phyloP scores from a whole-genome alignment of 2,797 vertebrate species.

The Pseudomugil tenellus region DNA sequence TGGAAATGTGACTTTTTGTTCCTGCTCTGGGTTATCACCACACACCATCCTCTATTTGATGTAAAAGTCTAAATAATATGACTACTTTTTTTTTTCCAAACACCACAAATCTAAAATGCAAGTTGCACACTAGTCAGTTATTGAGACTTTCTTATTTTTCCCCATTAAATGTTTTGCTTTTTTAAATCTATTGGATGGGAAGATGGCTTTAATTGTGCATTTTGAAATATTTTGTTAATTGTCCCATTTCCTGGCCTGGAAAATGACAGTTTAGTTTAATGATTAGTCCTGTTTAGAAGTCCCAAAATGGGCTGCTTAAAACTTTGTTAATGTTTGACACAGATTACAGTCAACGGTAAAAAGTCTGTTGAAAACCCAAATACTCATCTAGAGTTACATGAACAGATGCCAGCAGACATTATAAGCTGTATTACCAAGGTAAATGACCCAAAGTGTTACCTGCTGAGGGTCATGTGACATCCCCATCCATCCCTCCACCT shows the following conservation, averaged over 20 bases:
- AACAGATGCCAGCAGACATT: slow-evolving; percentile 11
- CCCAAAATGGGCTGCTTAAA: background rate
- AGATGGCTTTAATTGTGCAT: background rate
- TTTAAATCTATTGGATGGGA: background rate
- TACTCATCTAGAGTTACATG: background rate
- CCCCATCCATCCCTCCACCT: background rate
- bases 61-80: background rate
- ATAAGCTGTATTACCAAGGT: slow-evolving; percentile 39
- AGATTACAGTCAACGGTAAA: slow-evolving; percentile 15
- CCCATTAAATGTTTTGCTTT: background rate
- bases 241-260: background rate
- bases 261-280: background rate
- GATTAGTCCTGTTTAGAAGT: background rate
- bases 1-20: too few relatives aligned
- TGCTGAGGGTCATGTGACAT: slow-evolving; percentile 62
- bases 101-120: background rate
- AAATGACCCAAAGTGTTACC: slow-evolving; percentile 42
- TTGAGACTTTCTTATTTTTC: background rate
- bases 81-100: background rate
- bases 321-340: slow-evolving; percentile 25
- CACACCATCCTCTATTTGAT: background rate
- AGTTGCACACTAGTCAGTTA: background rate
- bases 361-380: slow-evolving; percentile 31
- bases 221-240: background rate
- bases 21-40: too few relatives aligned